Conservation (phyloP, 2,888 invertebrate genomes). For the Philereme transversata region DNA sequence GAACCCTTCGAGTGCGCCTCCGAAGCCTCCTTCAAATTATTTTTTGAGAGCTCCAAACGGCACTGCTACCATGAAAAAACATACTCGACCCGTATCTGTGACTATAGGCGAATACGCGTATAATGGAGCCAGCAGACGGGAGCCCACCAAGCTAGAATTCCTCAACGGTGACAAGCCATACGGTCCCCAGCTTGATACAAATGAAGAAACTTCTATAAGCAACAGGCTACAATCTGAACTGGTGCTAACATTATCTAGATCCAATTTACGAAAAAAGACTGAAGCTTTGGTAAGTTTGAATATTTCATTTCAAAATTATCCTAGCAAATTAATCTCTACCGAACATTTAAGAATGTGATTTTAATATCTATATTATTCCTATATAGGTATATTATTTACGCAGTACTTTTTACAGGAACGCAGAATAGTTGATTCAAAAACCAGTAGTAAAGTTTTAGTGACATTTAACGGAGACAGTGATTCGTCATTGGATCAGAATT, state of each 20-base stretch:
- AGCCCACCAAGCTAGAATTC: constrained; percentile 89
- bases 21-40: constrained; percentile 88
- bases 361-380: not conserved
- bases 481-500: constrained; percentile 70
- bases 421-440: constrained; percentile 37
- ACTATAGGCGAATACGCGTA: constrained; percentile 88
- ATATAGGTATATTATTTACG: not conserved
- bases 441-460: constrained; percentile 43
- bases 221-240: constrained; percentile 89
- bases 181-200: constrained; percentile 52
- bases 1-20: constrained; percentile 84
- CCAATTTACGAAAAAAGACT: constrained; percentile 89
- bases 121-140: constrained; percentile 80
- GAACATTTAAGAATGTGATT: not conserved
- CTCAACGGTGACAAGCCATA: constrained; percentile 77
- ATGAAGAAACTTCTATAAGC: constrained; percentile 81
- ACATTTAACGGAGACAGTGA: constrained; percentile 55
- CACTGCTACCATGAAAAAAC: constrained; percentile 83
- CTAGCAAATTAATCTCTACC: not conserved
- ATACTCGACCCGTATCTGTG: constrained; percentile 85
- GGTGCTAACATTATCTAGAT: constrained; percentile 89
- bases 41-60: constrained; percentile 85
- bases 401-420: constrained; percentile 61
- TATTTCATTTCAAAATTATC: not conserved
- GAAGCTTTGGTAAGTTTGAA: constrained; percentile 84